Evolutionary conservation across 1,140 invertebrate species (phyloP), one percentile per base, ranked within the genome.

Genomic region (Colletes gigas): DNA sequence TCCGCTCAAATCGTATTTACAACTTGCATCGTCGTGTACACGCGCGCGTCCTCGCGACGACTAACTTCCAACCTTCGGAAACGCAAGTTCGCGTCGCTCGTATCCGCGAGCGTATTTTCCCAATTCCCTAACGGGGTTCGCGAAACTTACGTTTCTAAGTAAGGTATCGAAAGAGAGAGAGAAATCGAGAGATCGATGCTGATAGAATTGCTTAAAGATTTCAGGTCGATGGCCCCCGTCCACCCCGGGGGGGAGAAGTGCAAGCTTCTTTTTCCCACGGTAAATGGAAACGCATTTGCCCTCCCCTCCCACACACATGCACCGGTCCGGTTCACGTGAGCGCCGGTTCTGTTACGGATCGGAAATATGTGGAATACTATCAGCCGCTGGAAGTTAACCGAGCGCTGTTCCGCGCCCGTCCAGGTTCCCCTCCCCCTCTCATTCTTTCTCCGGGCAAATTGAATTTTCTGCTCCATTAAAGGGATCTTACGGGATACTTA

Each of bases 131-230:
- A 75, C 72, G 44, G 54, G 30, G 21, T 60, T 52, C 21, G 14
- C 41, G 47, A 75, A 80, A 80, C 71, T 80, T 80, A 75, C 78
- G 47, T 30, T 14, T 6, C 12, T 50, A 30, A 2, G 60, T 3
- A 3, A 2, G 30, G 14, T 4, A 7, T 14, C 14, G 14, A 14
- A 19, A 9, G 7, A 30, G 60, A 14, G 60, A 6, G 3, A 30
- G 60, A 80, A 63, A 68, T 7, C 44, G 54, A 44, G 39, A 75
- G 71, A 68, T 74, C 78, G 63, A 62, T 75, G 71, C 30, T 54
- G 72, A 80, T 80, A 66, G 72, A 75, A 80, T 68, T 60, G 78
- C 21, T 52, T 21, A 12, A 80, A 80, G 78, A 80, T 80, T 80
- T 74, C 63, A 15, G n/a, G 41, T 67, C 71, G 39, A 50, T 47